Evolutionary conservation across 2,888 invertebrate genomes (phyloP), one percentile per base, ranked within the genome.

Genomic region (Mesodorylaimus sp.): DNA sequence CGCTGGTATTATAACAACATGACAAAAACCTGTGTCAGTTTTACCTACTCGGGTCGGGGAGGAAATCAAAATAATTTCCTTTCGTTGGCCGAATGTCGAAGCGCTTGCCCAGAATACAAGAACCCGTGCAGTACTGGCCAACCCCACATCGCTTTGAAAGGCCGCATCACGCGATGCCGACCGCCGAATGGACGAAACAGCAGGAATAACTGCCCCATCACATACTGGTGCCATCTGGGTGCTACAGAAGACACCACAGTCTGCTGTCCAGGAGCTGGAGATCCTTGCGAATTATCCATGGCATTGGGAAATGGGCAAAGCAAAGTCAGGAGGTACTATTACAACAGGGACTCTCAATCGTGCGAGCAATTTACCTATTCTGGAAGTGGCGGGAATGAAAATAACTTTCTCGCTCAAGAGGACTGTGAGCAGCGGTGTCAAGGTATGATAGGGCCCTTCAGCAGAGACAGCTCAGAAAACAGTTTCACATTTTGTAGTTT

Each of bases 201-300:
- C 2, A 53, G 53, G 1, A 45, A 46, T 1, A 54, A 54, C 23
- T 55, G 55, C 38, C 61, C 61, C 1, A 51, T 52, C 2, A 55
- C 52, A 3, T 55, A 59, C 50, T 62, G 60, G 50, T 62, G 62
- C 52, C 61, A 62, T 47, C 56, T 62, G 25, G 62, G 62, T 23
- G 51, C 53, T 10, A 57, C 56, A 26, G 50, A 55, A 41, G 60
- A 55, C 29, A 53, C 45, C 3, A 48, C 50, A 2, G 39, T 50
- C 28, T 39, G 53, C 23, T 46, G 46, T 46, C 46, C 46, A 5
- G 46, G 32, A 32, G 32, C 32, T 16, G 32, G 32, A 3, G 27
- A 43, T 26, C 10, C 57, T 24, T 65, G 65, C 51, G 56, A 58
- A 21, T 60, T 62, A 50, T 65, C 65, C 1, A 49, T 62, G 47